phyloP scores from a whole-genome alignment of 1,140 invertebrate species.

The Reticulitermes speratus region DNA sequence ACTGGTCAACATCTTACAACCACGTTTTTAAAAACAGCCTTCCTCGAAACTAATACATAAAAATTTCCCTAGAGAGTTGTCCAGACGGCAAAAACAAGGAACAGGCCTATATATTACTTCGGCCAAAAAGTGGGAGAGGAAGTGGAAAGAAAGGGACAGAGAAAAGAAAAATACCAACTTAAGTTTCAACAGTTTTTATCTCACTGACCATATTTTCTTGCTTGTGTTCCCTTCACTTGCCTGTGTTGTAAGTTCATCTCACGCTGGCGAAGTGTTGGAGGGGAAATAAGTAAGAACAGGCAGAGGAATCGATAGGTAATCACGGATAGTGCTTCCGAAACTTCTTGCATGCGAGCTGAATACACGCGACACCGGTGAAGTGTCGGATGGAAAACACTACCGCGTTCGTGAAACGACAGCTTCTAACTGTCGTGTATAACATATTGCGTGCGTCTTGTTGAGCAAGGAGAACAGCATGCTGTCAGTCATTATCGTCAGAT shows the following conservation, averaged over 20 bases:
- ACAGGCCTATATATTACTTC: background rate
- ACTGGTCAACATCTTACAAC: background rate
- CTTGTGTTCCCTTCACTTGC: background rate
- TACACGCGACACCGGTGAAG: background rate
- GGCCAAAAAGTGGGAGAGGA: background rate
- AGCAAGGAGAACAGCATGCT: no score
- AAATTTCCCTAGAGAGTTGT: background rate
- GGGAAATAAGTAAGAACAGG: no score
- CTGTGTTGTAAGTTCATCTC: background rate
- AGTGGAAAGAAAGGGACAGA: background rate
- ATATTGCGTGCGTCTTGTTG: no score
- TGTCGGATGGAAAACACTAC: background rate
- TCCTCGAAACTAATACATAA: slow-evolving; percentile 19
- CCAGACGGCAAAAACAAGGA: slow-evolving; percentile 22
- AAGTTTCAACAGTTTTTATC: background rate
- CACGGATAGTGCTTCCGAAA: slow-evolving; percentile 20
- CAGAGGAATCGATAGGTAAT: slow-evolving; percentile 20
- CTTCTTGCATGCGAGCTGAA: background rate
- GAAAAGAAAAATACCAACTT: background rate
- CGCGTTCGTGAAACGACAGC: no score
- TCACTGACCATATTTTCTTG: background rate
- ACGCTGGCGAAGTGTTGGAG: background rate
- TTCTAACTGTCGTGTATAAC: no score
- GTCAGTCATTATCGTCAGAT: no score
- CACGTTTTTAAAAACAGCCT: background rate